Percentiles rank a stretch among this genome's conserved stretches.
These are phyloP conservation scores for Rhinatrema bivittatum DNA, from an alignment of 2,797 vertebrate species.

Conservation along the genomic window DNA sequence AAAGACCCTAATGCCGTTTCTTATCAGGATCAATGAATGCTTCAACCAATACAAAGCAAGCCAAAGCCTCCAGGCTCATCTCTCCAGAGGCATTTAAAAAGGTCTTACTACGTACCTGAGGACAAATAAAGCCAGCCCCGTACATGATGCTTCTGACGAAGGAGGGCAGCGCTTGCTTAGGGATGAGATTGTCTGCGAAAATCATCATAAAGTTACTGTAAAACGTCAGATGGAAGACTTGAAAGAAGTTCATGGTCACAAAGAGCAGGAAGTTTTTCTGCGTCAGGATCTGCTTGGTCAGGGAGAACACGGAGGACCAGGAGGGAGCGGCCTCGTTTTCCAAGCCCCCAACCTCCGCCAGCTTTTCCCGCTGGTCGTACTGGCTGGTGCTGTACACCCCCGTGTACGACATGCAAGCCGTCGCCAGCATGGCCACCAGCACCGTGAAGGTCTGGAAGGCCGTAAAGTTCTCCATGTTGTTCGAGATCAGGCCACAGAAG, in stretches of 20 bases:
- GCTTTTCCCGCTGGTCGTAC: conserved; percentile 40
- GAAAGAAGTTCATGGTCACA: conserved; percentile 84
- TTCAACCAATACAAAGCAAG: too few relatives aligned
- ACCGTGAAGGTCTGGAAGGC: conserved; percentile 64
- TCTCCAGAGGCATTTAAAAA: background rate
- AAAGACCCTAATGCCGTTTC: too few relatives aligned
- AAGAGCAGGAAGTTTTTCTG: conserved; percentile 77
- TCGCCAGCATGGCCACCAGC: conserved; percentile 55
- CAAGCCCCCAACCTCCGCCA: background rate
- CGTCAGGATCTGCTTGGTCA: conserved; percentile 70
- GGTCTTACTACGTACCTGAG: conserved; percentile 65
- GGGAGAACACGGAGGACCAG: conserved; percentile 45
- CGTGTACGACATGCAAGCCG: conserved; percentile 70
- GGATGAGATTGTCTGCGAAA: conserved; percentile 80
- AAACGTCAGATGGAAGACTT: conserved; percentile 80
- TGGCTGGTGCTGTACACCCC: conserved; percentile 62
- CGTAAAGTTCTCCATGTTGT: conserved; percentile 73
- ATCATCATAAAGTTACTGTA: conserved; percentile 88
- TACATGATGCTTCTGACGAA: conserved; percentile 77
- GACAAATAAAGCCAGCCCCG: conserved; percentile 82
- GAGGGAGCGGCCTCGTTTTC: conserved; percentile 34
- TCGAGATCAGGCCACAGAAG: conserved; percentile 74
- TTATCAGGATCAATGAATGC: too few relatives aligned
- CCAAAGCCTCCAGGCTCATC: too few relatives aligned
- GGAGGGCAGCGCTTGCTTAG: conserved; percentile 62